Evolutionary conservation across 2,888 invertebrate species (phyloP).

Genomic region (Lycocerus yunnanus): DNA sequence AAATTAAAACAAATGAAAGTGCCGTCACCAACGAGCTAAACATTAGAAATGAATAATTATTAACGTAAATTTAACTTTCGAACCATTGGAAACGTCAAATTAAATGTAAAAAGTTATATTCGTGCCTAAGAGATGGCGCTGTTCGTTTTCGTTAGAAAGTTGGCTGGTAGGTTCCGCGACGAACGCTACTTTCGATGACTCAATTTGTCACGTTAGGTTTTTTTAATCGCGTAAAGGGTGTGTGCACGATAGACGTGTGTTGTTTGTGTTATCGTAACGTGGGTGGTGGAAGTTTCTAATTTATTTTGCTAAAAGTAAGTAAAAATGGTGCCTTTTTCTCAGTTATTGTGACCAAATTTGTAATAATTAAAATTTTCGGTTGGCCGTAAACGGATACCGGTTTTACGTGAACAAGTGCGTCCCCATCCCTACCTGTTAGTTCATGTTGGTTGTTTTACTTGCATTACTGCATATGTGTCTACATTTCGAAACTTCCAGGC

Average conservation of each 20-base stretch:
- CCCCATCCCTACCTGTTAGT: background rate
- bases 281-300: constrained; percentile 44
- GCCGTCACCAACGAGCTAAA: too few relatives aligned
- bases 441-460: background rate
- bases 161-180: background rate
- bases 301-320: background rate
- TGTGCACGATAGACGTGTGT: constrained; percentile 34
- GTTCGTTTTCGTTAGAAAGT: background rate
- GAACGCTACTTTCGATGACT: constrained; percentile 20
- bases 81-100: too few relatives aligned
- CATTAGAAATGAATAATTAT: too few relatives aligned
- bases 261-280: constrained; percentile 43
- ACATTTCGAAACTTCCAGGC: background rate
- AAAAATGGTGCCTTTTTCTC: background rate
- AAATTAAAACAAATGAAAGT: too few relatives aligned
- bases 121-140: background rate
- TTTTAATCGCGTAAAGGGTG: constrained; percentile 35
- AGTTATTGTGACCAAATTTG: background rate
- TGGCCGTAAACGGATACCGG: background rate
- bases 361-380: background rate
- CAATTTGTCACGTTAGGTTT: constrained; percentile 33
- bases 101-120: background rate
- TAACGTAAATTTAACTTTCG: too few relatives aligned
- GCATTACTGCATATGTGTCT: constrained; percentile 2
- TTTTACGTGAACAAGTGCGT: background rate